phyloP scores from a whole-genome alignment of 2,113 vertebrate genomes.

The Rhinichthys klamathensis region DNA sequence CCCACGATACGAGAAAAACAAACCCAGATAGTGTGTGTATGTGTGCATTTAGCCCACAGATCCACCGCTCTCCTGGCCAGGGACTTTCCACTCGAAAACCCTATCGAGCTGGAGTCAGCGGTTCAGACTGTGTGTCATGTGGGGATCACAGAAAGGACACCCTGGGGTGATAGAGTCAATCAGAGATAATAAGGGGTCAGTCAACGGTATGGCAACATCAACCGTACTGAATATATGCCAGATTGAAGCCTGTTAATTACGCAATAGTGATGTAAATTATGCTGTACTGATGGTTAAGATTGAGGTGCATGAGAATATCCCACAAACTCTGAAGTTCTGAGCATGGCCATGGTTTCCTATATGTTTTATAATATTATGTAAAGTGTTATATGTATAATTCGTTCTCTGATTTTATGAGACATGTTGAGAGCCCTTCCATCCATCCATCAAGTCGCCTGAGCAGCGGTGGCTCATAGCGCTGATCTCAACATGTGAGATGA shows the following conservation, averaged over 20 bases:
- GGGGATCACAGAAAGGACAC: conserved; percentile 40
- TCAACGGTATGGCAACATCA: background rate
- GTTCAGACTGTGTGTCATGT: conserved; percentile 38
- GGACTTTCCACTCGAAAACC: conserved; percentile 79
- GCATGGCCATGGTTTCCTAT: background rate
- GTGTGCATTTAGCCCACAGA: conserved; percentile 67
- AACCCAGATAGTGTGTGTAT: conserved; percentile 51
- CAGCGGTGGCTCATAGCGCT: background rate
- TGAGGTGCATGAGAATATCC: background rate
- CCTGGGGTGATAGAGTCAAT: background rate
- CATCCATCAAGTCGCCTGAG: background rate
- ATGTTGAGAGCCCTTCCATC: background rate
- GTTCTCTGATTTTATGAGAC: background rate
- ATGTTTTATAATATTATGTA: background rate
- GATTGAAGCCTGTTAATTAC: background rate
- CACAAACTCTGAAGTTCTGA: background rate
- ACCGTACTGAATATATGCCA: background rate
- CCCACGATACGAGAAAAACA: conserved; percentile 74
- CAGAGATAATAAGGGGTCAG: conserved; percentile 61
- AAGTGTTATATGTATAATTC: background rate
- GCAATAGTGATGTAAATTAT: background rate
- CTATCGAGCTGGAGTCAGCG: conserved; percentile 67
- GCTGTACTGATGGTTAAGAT: background rate
- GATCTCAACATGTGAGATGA: background rate
- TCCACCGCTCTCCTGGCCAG: conserved; percentile 67